Base-by-base conservation (phyloP, 2,888 invertebrate species). In the Chouioia cunea region DNA sequence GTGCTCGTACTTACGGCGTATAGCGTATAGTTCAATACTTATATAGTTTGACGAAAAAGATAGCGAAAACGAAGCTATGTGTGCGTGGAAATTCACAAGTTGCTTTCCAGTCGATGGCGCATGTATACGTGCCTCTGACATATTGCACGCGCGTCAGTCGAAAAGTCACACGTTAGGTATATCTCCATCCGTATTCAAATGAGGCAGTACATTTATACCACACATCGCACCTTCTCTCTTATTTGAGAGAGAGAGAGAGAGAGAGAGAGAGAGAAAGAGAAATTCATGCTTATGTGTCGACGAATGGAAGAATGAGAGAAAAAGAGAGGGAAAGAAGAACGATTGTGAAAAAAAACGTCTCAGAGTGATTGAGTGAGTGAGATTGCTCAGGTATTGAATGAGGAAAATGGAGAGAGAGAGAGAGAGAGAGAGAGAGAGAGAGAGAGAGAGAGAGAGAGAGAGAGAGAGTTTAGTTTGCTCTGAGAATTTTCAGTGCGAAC, bases 171-270 rank as follows among this genome's bases (percentile, higher is more conserved):
- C 36, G 36, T 36, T n/a, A 36, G 6, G 12, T 82, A 81, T 59
- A 18, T 81, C 82, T 82, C 83, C 80, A 84, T 85, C 84, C 83
- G 83, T 79, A 85, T 84, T 84, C 84, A 84, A 85, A 85, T 85
- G 83, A 85, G 83, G 36, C 36, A 75, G 77, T 80, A 80, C 82
- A 80, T 82, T 81, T 79, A 79, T 81, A 77, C 79, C 79, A 78
- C 76, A 79, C 82, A 78, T 80, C 81, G 81, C 82, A 78, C 80
- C 36, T 10, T 36, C 36, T 36, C 36, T 6, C 12, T 36, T 36
- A 10, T 48, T 46, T 18, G 50, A 18, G 36, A 4, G 60, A 10
- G 23, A 48, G 27, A 60, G n/a, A n/a, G n/a, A n/a, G n/a, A n/a
- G n/a, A n/a, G n/a, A n/a, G n/a, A n/a, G n/a, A n/a, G n/a, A n/a